Evolutionary conservation across 1,140 invertebrate species (phyloP).

Genomic region (Caenorhabditis inopinata): DNA sequence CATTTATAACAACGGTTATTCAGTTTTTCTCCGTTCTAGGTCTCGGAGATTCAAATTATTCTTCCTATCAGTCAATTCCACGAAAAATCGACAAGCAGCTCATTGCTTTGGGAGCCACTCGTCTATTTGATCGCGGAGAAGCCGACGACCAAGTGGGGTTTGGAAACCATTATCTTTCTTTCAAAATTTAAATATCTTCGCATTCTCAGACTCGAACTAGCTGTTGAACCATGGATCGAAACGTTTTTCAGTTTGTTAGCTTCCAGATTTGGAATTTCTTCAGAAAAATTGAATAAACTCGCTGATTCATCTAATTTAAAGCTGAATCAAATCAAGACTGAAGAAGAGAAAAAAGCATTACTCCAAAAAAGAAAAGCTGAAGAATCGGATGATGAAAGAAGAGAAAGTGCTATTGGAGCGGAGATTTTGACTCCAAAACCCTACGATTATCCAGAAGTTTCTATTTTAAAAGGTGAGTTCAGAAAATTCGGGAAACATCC

Average conservation of each 20-base stretch:
- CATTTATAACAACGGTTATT: too few species aligned
- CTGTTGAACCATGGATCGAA: constrained; percentile 53
- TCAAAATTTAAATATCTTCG: background rate
- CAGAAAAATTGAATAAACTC: background rate
- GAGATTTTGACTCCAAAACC: constrained; percentile 13
- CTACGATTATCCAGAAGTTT: constrained; percentile 11
- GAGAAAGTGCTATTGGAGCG: background rate
- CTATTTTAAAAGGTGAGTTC: constrained; percentile 11
- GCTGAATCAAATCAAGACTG: constrained; percentile 10
- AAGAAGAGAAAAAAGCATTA: constrained; percentile 43
- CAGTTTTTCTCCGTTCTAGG: constrained; percentile 41
- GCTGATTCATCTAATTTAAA: constrained; percentile 24
- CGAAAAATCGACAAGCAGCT: constrained; percentile 52
- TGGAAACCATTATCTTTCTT: background rate
- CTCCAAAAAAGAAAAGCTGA: background rate
- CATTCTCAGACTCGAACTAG: constrained; percentile 49
- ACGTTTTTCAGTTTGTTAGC: constrained; percentile 35
- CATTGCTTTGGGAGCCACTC: constrained; percentile 35
- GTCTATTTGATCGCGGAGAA: constrained; percentile 34
- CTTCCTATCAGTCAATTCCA: constrained; percentile 51
- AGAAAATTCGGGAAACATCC: too few species aligned
- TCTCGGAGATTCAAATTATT: constrained; percentile 54
- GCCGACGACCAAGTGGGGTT: constrained; percentile 54
- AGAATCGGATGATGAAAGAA: constrained; percentile 5
- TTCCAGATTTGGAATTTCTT: background rate